Base-by-base conservation (phyloP, 2,113 vertebrate species). In the Menidia beryllina region DNA sequence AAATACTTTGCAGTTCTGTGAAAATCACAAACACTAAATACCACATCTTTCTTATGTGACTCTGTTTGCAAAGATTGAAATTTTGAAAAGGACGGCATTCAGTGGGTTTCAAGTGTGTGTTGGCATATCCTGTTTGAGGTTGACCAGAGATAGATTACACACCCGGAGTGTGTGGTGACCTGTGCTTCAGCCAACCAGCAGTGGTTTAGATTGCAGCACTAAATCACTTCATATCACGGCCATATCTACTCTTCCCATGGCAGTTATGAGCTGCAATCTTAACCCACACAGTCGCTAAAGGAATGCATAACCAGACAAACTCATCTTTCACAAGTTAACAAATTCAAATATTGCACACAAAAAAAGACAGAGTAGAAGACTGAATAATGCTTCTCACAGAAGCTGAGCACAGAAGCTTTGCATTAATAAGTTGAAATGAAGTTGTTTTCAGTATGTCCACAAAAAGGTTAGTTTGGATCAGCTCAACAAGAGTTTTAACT, bases 71-170 rank as follows among this genome's bases (percentile, higher is more conserved):
- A 53, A 61, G 71, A 55, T 45, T n/a, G 25, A 14, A 39, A 76
- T 56, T 86, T 74, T 59, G 60, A 80, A 72, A 76, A 71, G 70
- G 82, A 83, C 82, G 84, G 79, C 85, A 85, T 80, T 87, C 62
- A 58, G 68, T 56, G 83, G 81, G 78, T 84, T 81, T 77, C 12
- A 45, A 81, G 77, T 86, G 86, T 88, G 84, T 79, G 82, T 86
- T 90, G 88, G 87, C 89, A 91, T 86, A 83, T 87, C 77, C 72
- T 86, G 79, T 59, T 72, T 82, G 88, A 88, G 88, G 84, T 88
- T 89, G 83, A 86, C 82, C 86, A 87, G 71, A 90, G 71, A 88
- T 57, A 79, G 87, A 87, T 88, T 85, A 86, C 81, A 90, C 86
- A 81, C 83, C 81, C 81, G 60, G 68, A 85, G 77, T 77, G 85